phyloP scores from a whole-genome alignment of 1,140 invertebrate genomes.

The Calephelis virginiensis region DNA sequence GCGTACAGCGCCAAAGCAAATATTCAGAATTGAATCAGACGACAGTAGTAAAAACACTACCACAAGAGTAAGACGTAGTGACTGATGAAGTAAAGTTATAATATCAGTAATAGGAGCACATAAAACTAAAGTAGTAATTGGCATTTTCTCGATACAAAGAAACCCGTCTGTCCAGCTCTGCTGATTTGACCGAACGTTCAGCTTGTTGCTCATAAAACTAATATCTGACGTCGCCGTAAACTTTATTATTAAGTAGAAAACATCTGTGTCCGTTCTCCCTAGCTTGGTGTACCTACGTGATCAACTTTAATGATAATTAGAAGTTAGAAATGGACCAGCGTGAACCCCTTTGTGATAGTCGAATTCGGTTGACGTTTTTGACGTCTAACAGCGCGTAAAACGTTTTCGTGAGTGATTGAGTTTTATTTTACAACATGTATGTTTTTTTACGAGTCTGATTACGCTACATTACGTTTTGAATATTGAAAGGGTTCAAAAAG shows the following conservation, averaged over 20 bases:
- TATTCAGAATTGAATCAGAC: no score
- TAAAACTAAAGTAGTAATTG: not conserved
- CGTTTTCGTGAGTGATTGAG: slow-evolving; percentile 39
- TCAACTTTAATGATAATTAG: slow-evolving; percentile 48
- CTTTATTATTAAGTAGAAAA: slow-evolving; percentile 47
- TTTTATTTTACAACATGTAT: slow-evolving; percentile 42
- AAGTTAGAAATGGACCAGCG: slow-evolving; percentile 15
- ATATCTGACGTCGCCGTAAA: slow-evolving; percentile 35
- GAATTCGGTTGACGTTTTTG: slow-evolving; percentile 39
- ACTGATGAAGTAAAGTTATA: not conserved
- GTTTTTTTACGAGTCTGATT: slow-evolving; percentile 17
- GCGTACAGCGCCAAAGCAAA: no score
- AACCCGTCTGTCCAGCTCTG: not conserved
- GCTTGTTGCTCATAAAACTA: slow-evolving; percentile 30
- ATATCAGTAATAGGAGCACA: not conserved
- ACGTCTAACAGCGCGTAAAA: slow-evolving; percentile 37
- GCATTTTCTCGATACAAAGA: not conserved
- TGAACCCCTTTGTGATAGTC: slow-evolving; percentile 28
- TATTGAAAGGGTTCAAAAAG: slow-evolving; percentile 10
- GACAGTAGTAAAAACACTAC: no score
- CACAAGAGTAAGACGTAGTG: no score
- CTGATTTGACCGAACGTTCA: slow-evolving; percentile 6
- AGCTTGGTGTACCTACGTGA: slow-evolving; percentile 34
- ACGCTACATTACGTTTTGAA: slow-evolving; percentile 19
- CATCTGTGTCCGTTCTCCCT: slow-evolving; percentile 30